A percentile compares a stretch with the other conserved stretches of the same genome.
Conservation (phyloP, 2,797 vertebrate genomes). For the Carduelis carduelis region DNA sequence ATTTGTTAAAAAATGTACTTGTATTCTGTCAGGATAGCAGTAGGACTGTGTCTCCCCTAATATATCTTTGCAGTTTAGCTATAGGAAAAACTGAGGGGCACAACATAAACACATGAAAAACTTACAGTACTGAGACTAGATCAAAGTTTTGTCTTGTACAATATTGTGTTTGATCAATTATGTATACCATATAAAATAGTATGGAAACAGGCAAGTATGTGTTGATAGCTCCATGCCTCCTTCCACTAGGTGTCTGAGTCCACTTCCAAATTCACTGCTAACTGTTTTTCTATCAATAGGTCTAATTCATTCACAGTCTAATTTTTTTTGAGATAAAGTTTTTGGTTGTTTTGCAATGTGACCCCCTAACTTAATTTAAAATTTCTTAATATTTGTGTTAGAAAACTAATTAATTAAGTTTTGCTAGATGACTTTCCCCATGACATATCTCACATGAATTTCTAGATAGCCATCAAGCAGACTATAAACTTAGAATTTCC, state of each 20-base stretch:
- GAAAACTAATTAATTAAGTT: background rate
- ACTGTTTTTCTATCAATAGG: background rate
- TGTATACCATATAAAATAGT: background rate
- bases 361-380: background rate
- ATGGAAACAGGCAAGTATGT: background rate
- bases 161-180: conserved; percentile 51
- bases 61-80: conserved; percentile 1
- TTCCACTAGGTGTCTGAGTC: background rate
- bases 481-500: background rate
- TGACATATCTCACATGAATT: background rate
- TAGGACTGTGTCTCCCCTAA: background rate
- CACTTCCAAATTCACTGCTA: background rate
- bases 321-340: background rate
- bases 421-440: background rate
- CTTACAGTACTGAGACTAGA: background rate
- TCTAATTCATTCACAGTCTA: background rate
- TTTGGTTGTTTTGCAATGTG: background rate
- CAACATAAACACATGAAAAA: conserved; percentile 29
- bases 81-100: background rate
- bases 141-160: conserved; percentile 35
- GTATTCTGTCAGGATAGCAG: background rate
- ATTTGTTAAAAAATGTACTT: background rate
- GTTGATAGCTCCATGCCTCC: background rate
- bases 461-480: background rate
- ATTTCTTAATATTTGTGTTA: background rate